Percentiles rank a stretch among this genome's conserved stretches.
phyloP scores from a whole-genome alignment of 2,888 invertebrate genomes.

The Tipula lateralis region DNA sequence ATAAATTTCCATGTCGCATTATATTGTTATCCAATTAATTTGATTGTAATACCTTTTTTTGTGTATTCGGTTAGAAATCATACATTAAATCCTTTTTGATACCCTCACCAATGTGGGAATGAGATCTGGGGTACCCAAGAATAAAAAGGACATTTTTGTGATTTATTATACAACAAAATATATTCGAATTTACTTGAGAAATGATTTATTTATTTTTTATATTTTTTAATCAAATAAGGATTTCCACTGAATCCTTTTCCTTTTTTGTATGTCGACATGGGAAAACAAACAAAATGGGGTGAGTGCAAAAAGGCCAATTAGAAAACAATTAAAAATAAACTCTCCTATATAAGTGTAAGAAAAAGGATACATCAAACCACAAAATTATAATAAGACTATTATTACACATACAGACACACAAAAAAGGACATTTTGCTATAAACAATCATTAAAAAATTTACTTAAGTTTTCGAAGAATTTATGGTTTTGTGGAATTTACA shows the following conservation, averaged over 20 bases:
- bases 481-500: constrained; percentile 13
- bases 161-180: constrained; percentile 6
- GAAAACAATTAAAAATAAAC: constrained; percentile 14
- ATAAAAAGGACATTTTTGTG: background rate
- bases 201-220: background rate
- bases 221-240: constrained; percentile 7
- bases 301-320: background rate
- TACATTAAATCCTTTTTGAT: background rate
- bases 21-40: constrained; percentile 24
- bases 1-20: background rate
- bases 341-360: background rate
- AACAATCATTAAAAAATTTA: background rate
- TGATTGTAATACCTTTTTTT: background rate
- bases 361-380: constrained; percentile 1
- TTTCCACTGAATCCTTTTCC: background rate
- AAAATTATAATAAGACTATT: constrained; percentile 24
- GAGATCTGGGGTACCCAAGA: background rate
- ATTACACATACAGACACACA: background rate
- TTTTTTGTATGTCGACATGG: background rate
- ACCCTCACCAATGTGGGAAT: background rate
- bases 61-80: too few relatives aligned
- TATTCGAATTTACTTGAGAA: constrained; percentile 11
- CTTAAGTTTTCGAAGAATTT: background rate
- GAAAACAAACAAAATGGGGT: background rate
- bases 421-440: background rate